Evolutionary conservation across 2,113 vertebrate species (phyloP), one percentile per base, ranked within the genome.

Genomic region (Atrichornis clamosus): DNA sequence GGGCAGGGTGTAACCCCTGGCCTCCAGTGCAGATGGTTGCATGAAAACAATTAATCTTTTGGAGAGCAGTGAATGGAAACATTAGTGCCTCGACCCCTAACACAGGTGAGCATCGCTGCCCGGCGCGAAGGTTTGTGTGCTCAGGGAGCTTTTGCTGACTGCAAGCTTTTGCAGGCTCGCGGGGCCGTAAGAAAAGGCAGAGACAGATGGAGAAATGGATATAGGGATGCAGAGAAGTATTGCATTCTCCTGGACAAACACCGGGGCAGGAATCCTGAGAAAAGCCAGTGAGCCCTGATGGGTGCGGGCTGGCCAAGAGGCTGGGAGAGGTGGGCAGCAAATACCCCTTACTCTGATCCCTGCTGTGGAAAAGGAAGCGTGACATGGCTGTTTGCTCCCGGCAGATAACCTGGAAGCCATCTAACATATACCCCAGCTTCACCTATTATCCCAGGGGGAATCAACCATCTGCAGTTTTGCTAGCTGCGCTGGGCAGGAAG

Each of bases 381-480:
- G 32, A 30, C 6, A 14, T 1, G 16, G 70, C 68, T 67, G 33
- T 60, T 65, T 56, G 64, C 73, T 89, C 33, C 84, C 56, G 63
- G 80, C 44, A 58, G 68, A 89, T 41, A 94, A 87, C 91, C 74
- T 89, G 87, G 74, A 87, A 90, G 39, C 73, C 79, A 73, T 84
- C 82, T 81, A 78, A 91, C 52, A n/a, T 87, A 88, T 52, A 75
- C 68, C 68, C 72, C 35, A 35, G 60, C 83, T 78, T 89, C 94
- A 93, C 94, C 94, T 90, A 90, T 65, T 83, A 68, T 93, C 86
- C 89, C 89, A 62, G 84, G 76, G 68, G 87, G 87, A 94, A 91
- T 92, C 87, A 89, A 44, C 87, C 87, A 53, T 94, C 95, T 95
- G 87, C 64, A 84, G 89, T 46, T 92, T 44, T 58, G 73, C 89